phyloP scores from a whole-genome alignment of 2,797 vertebrate species.

The Sebastes reedi region DNA sequence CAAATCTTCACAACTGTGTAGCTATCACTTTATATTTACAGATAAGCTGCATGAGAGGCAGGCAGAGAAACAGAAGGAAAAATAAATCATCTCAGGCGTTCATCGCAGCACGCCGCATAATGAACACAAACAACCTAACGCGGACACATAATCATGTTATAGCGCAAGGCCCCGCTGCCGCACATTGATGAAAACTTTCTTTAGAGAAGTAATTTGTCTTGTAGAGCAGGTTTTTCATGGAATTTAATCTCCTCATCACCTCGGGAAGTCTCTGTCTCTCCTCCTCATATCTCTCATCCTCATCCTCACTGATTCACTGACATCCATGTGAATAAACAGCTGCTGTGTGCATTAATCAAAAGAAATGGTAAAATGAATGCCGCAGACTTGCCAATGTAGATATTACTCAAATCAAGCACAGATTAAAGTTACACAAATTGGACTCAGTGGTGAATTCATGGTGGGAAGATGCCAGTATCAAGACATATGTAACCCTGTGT shows the following conservation, averaged over 20 bases:
- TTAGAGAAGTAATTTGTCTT: slow-evolving; percentile 58
- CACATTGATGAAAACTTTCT: slow-evolving; percentile 62
- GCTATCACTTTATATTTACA: slow-evolving; percentile 39
- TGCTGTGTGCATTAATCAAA: slow-evolving; percentile 18
- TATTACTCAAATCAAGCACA: not conserved
- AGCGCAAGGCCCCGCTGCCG: slow-evolving; percentile 9
- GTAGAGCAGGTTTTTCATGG: slow-evolving; percentile 32
- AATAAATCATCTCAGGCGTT: slow-evolving; percentile 49
- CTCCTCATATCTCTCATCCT: slow-evolving; percentile 8
- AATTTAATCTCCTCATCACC: slow-evolving; percentile 63
- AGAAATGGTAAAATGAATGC: slow-evolving; percentile 3
- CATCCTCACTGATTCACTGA: slow-evolving; percentile 21
- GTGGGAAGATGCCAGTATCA: not conserved
- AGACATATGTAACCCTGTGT: not conserved
- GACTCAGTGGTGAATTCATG: slow-evolving; percentile 1
- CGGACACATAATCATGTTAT: slow-evolving; percentile 38
- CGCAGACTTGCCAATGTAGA: not conserved
- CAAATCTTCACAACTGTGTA: slow-evolving; percentile 8
- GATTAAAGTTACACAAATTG: not conserved
- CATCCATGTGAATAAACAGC: slow-evolving; percentile 42
- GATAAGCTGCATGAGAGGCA: slow-evolving; percentile 20
- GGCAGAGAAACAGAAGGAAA: slow-evolving; percentile 15
- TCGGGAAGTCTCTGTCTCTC: slow-evolving; percentile 26
- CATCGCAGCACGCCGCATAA: slow-evolving; percentile 23
- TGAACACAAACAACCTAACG: slow-evolving; percentile 59